Evolutionary conservation across 1,140 invertebrate species (phyloP), one percentile per base, ranked within the genome.

Genomic region (Temnothorax longispinosus): DNA sequence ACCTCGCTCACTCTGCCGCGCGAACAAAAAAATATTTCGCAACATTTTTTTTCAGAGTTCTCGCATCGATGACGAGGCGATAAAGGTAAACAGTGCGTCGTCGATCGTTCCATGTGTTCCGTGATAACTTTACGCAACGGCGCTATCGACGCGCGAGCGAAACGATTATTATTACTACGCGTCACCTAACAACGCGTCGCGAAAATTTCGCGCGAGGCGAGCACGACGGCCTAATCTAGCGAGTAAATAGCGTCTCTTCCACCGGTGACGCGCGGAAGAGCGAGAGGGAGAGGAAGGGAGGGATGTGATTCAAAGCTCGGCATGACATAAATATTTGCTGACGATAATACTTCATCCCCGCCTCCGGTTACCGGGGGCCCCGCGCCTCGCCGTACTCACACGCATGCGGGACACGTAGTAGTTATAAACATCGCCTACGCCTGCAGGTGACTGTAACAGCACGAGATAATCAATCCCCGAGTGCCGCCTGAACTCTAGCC

Each of bases 401-500:
- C 71, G 71, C 71, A 90, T 44, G 87, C 80, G 82, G 62, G 87
- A 81, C 87, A 87, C 84, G 90, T 91, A 85, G 75, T 62, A 76
- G 89, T 90, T 89, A 90, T 89, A 91, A 91, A 89, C 90, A 91
- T 91, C 85, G 87, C 87, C 74, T 86, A 78, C 81, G 87, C 87
- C 81, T 81, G 89, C 90, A 89, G 90, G 85, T 89, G 90, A 91
- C 87, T 85, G 89, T 91, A 91, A 89, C 87, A 88, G 80, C 89
- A 58, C 77, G 89, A 91, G 89, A 91, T 91, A 91, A 91, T 91
- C 89, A 91, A 91, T 91, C 90, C 88, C 52, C 35, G 76, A 62
- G 80, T 58, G 85, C 62, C 69, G 80, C 62, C 69, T 75, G 82
- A 90, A 78, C 72, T 85, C 76, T 65, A 58, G 62, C 32, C 54